These are phyloP conservation scores for Xylocopa sonorina DNA, from an alignment of 1,140 invertebrate genomes.

Conservation along the genomic window DNA sequence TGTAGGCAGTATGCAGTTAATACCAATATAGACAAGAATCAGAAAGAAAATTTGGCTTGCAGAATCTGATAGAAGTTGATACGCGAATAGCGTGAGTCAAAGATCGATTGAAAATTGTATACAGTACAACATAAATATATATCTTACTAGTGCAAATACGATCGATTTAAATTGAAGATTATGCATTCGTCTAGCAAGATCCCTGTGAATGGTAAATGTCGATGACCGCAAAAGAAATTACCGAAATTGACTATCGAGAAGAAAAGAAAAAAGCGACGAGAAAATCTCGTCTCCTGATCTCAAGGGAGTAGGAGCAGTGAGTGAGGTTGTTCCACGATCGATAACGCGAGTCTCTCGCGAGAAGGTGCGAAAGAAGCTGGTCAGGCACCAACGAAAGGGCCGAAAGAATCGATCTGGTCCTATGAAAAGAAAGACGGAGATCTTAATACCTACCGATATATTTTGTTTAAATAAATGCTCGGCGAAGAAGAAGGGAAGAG, in stretches of 20 bases:
- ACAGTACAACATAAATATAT: no score
- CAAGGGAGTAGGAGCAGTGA: slow-evolving; percentile 63
- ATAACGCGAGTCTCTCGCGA: slow-evolving; percentile 64
- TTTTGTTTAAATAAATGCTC: slow-evolving; percentile 20
- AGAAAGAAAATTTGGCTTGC: not conserved
- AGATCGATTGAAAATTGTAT: slow-evolving; percentile 3
- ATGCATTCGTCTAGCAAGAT: not conserved
- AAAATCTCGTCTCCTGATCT: slow-evolving; percentile 68
- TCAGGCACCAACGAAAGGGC: slow-evolving; percentile 49
- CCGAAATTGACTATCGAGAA: slow-evolving; percentile 11
- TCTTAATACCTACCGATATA: slow-evolving; percentile 29
- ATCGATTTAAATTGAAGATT: slow-evolving; percentile 26
- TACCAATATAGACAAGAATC: not conserved
- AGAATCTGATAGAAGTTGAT: not conserved
- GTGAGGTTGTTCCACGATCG: slow-evolving; percentile 67
- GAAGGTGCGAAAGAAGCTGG: slow-evolving; percentile 64
- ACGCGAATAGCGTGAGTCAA: not conserved
- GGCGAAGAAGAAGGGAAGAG: slow-evolving; percentile 1
- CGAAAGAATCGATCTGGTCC: slow-evolving; percentile 64
- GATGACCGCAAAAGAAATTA: slow-evolving; percentile 51
- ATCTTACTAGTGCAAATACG: not conserved
- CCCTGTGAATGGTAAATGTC: slow-evolving; percentile 53
- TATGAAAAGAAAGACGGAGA: slow-evolving; percentile 56
- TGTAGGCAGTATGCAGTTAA: not conserved
- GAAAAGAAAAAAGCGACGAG: slow-evolving; percentile 17